These are phyloP conservation scores for Premnoplex brunnescens DNA, from an alignment of 2,797 vertebrate species.

Conservation along the genomic window DNA sequence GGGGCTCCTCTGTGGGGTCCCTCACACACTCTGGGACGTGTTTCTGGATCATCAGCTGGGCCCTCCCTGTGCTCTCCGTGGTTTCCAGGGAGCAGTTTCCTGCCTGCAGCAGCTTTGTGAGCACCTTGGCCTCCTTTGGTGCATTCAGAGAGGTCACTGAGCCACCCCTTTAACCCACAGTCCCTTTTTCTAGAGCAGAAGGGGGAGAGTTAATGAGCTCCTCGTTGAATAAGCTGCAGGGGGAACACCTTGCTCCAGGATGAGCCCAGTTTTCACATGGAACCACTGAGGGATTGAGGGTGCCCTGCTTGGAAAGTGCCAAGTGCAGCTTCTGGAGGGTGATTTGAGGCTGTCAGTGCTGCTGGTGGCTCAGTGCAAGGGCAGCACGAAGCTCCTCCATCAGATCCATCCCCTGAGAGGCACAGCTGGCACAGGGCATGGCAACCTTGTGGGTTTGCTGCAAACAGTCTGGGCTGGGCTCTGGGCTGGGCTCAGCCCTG, in stretches of 20 bases:
- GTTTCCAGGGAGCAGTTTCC: not conserved
- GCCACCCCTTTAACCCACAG: not conserved
- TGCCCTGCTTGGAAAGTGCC: not conserved
- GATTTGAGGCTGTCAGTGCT: not conserved
- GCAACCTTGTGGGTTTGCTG: not conserved
- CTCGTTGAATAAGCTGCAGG: not conserved
- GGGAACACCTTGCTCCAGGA: not conserved
- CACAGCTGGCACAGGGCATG: not conserved
- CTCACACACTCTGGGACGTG: not conserved
- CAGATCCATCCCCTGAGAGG: not conserved
- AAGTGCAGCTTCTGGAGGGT: not conserved
- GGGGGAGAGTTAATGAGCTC: not conserved
- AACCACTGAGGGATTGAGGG: not conserved
- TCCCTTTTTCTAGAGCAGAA: not conserved
- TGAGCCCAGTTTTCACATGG: not conserved
- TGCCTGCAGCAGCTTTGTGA: not conserved
- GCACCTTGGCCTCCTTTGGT: not conserved
- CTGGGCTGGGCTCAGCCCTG: not conserved
- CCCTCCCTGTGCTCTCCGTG: accelerated
- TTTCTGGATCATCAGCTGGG: not conserved
- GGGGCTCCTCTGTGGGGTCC: too few relatives aligned
- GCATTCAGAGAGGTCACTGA: not conserved
- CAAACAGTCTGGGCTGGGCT: not conserved
- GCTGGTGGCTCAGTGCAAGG: not conserved
- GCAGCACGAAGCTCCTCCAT: not conserved